Conservation (phyloP, 2,113 vertebrate genomes). For the Aspidoscelis tigris region DNA sequence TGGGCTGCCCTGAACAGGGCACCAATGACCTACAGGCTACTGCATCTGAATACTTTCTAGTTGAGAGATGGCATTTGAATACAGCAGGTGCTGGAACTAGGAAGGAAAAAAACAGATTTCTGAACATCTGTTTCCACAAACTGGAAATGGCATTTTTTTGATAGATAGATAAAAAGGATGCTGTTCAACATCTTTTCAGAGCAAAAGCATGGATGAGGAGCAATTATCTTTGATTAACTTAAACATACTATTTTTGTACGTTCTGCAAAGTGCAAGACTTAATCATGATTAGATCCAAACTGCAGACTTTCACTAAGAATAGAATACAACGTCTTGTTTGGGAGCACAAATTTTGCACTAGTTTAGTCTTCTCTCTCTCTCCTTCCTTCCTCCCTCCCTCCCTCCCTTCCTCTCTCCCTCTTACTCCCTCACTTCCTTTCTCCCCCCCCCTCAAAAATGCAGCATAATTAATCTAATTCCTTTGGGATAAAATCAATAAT, state of each 20-base stretch:
- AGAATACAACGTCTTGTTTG: slow-evolving; percentile 20
- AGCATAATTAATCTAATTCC: neutral
- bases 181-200: slow-evolving; percentile 49
- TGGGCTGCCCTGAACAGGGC: neutral
- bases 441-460: neutral
- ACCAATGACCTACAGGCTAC: neutral
- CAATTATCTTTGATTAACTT: slow-evolving; percentile 47
- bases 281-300: slow-evolving; percentile 30
- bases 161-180: slow-evolving; percentile 14
- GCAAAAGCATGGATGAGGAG: slow-evolving; percentile 17
- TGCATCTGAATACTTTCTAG: neutral
- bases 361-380: slow-evolving; percentile 38
- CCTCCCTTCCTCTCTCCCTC: neutral
- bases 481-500: slow-evolving; percentile 22
- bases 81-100: slow-evolving; percentile 3
- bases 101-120: slow-evolving; percentile 5
- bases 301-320: neutral
- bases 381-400: slow-evolving; percentile 1
- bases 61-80: neutral
- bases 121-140: slow-evolving; percentile 13
- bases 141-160: neutral
- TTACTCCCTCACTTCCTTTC: slow-evolving; percentile 42
- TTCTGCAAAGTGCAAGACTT: slow-evolving; percentile 24
- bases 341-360: slow-evolving; percentile 12
- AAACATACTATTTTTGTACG: slow-evolving; percentile 28